Percentiles rank a stretch among this genome's conserved stretches.
Evolutionary conservation across 2,888 invertebrate genomes (phyloP).

Genomic region (Pseudoips prasinana): DNA sequence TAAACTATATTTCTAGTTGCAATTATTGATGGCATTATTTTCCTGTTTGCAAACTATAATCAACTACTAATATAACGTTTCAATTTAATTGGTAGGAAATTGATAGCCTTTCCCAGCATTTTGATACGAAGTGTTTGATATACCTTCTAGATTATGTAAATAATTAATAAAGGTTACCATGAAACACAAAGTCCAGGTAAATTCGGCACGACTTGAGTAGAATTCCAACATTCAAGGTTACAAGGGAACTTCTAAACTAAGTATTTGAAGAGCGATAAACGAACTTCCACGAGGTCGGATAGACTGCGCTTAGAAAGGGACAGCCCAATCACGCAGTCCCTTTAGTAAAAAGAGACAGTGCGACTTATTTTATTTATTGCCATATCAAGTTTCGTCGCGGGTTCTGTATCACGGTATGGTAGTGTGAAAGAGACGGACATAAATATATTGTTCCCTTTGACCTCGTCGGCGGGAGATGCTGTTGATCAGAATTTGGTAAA

Average conservation of each 20-base stretch:
- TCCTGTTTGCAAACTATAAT: no score
- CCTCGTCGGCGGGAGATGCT: constrained; percentile 42
- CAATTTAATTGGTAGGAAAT: no score
- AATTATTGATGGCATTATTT: no score
- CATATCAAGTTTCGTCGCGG: constrained; percentile 65
- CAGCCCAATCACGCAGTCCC: constrained; percentile 15
- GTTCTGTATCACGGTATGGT: constrained; percentile 45
- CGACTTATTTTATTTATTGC: constrained; percentile 71
- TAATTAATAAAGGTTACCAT: no score
- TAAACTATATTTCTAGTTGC: no score
- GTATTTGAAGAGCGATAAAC: constrained; percentile 75
- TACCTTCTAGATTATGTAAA: no score
- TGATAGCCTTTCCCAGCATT: no score
- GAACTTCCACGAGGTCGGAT: constrained; percentile 53
- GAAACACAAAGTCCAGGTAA: no score
- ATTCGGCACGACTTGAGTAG: constrained; percentile 44
- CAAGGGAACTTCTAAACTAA: constrained; percentile 66
- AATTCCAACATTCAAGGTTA: constrained; percentile 72
- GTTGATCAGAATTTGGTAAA: constrained; percentile 45
- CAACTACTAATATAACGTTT: no score
- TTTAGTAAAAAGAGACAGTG: constrained; percentile 40
- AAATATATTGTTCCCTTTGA: constrained; percentile 44
- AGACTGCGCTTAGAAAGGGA: constrained; percentile 49
- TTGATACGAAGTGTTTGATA: no score
- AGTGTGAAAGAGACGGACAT: constrained; percentile 56